phyloP scores from a whole-genome alignment of 1,140 invertebrate genomes.

The Neelides sp. region DNA sequence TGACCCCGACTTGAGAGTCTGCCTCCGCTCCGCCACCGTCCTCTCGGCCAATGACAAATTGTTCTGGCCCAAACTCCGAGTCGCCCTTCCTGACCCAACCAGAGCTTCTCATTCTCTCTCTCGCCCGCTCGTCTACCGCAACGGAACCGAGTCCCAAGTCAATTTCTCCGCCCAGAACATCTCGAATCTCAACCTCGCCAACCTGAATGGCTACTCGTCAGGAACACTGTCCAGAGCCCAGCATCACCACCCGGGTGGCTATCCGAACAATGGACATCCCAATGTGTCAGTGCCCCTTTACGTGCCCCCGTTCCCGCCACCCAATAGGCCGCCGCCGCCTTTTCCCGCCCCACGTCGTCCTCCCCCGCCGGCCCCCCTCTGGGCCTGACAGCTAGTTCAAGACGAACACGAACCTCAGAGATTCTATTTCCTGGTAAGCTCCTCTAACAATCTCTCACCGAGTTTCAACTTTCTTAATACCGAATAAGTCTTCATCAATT shows the following conservation, averaged over 20 bases:
- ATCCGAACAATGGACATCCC: background rate
- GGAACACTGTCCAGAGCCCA: background rate
- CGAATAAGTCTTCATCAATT: too few species aligned
- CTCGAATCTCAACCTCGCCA: background rate
- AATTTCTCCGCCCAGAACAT: background rate
- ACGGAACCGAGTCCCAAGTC: background rate
- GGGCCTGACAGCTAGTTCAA: too few species aligned
- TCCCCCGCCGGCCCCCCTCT: conserved; percentile 24
- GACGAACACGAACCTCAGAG: too few species aligned
- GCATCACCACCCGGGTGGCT: background rate
- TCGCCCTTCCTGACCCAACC: conserved; percentile 71
- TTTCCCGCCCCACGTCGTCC: conserved; percentile 27
- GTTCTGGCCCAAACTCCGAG: conserved; percentile 88
- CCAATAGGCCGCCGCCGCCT: conserved; percentile 28
- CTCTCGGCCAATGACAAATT: conserved; percentile 82
- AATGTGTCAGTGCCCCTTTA: conserved; percentile 26
- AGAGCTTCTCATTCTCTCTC: conserved; percentile 2
- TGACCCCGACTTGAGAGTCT: conserved; percentile 74
- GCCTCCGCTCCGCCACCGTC: conserved; percentile 74
- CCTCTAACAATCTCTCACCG: too few species aligned
- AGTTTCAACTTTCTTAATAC: too few species aligned
- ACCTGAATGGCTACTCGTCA: background rate
- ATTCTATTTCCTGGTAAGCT: conserved; percentile 20
- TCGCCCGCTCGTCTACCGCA: background rate
- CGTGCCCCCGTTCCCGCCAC: conserved; percentile 28